These are phyloP conservation scores for Brachystomella parvula DNA, from an alignment of 1,140 invertebrate species.

Conservation along the genomic window DNA sequence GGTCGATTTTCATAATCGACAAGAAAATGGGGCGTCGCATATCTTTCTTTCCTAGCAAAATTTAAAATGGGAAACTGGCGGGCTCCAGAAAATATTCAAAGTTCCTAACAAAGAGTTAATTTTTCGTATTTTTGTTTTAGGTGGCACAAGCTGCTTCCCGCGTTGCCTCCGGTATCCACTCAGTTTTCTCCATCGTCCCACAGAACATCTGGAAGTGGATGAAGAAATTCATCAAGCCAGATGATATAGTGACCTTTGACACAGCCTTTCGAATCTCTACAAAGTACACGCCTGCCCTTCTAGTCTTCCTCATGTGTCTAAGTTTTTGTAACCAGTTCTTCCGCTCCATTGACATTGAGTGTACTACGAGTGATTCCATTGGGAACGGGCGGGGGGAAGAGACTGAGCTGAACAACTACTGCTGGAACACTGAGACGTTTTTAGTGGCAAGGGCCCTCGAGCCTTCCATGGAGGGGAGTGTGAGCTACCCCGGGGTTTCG, in stretches of 20 bases:
- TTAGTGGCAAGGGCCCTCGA: conserved; percentile 12
- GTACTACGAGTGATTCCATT: conserved; percentile 2
- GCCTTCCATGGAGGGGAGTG: conserved; percentile 8
- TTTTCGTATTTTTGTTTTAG: no score
- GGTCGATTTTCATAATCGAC: no score
- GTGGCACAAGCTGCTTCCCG: no score
- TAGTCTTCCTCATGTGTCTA: conserved; percentile 13
- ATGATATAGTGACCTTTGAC: conserved; percentile 8
- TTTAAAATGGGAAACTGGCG: no score
- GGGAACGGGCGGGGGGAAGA: not conserved
- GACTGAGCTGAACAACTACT: conserved; percentile 15
- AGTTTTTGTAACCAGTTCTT: conserved; percentile 17
- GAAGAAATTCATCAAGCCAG: conserved; percentile 16
- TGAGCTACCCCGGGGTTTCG: conserved; percentile 19
- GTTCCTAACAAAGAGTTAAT: no score
- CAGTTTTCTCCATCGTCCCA: conserved; percentile 12
- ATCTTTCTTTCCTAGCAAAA: no score
- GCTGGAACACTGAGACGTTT: conserved; percentile 22
- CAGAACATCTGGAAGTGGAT: conserved; percentile 7
- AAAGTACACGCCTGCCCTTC: conserved; percentile 13
- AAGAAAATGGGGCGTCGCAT: no score
- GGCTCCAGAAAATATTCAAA: no score
- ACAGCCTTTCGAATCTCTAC: conserved; percentile 14
- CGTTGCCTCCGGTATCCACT: no score
- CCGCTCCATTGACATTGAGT: conserved; percentile 17